Conservation (phyloP, 2,797 vertebrate species). For the Megalops cyprinoides region DNA sequence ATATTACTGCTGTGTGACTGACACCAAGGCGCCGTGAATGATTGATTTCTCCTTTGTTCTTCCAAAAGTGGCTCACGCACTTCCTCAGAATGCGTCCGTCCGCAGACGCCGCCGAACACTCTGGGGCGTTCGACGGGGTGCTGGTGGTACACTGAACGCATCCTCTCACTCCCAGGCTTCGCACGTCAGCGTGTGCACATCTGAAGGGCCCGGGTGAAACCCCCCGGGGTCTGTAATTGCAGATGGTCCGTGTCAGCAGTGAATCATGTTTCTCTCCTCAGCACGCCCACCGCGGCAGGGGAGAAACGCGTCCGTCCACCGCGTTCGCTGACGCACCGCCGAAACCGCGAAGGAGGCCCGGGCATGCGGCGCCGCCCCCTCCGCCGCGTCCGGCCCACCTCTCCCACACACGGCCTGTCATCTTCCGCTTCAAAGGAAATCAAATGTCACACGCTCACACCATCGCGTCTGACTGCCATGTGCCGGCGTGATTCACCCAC, state of each 20-base stretch:
- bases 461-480: not conserved
- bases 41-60: too few species aligned
- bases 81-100: not conserved
- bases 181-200: not conserved
- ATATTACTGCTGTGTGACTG: not conserved
- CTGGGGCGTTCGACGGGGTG: not conserved
- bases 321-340: not conserved
- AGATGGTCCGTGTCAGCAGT: slow-evolving; percentile 4
- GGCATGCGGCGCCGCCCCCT: not conserved
- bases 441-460: not conserved
- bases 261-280: not conserved
- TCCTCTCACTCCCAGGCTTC: not conserved
- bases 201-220: not conserved
- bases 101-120: not conserved
- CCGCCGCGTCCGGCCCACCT: not conserved
- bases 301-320: slow-evolving; percentile 8
- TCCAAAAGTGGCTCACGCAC: not conserved
- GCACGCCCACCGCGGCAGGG: not conserved
- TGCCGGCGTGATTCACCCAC: slow-evolving; percentile 17
- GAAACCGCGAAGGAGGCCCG: not conserved
- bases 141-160: not conserved
- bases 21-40: too few species aligned
- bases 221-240: not conserved
- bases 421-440: not conserved
- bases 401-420: not conserved